Percentiles rank a stretch among this genome's conserved stretches.
phyloP scores from a whole-genome alignment of 2,113 vertebrate genomes.

The Pollimyrus isidori region DNA sequence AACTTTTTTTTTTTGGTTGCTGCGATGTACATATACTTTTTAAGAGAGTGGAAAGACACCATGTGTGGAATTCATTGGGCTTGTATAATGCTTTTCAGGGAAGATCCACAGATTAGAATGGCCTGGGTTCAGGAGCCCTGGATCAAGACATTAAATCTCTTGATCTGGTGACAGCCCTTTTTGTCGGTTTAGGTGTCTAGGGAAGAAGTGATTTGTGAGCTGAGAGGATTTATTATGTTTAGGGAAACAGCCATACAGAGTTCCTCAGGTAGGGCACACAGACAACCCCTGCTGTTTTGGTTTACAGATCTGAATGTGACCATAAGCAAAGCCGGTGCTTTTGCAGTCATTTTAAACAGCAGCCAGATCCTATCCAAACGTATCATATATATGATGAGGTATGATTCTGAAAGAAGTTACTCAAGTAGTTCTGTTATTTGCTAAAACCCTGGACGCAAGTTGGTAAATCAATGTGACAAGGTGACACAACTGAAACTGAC shows the following conservation, averaged over 20 bases:
- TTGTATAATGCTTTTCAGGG: not conserved
- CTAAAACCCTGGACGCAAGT: not conserved
- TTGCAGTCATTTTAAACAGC: not conserved
- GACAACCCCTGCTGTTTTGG: not conserved
- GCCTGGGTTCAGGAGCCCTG: not conserved
- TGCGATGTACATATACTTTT: not conserved
- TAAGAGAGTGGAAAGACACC: not conserved
- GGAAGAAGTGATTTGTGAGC: not conserved
- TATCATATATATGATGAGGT: not conserved
- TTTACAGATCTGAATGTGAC: not conserved
- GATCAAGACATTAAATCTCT: not conserved
- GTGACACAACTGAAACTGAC: not conserved
- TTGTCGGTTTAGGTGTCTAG: not conserved
- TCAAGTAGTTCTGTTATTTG: not conserved
- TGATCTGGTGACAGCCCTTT: not conserved
- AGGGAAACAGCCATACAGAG: not conserved
- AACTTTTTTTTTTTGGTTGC: not conserved
- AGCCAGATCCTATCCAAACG: not conserved
- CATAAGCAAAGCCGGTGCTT: not conserved
- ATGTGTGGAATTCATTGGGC: not conserved
- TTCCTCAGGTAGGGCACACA: not conserved
- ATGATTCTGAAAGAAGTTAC: not conserved
- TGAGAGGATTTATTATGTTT: not conserved
- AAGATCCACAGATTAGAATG: not conserved
- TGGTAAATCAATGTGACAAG: not conserved